These are phyloP conservation scores for Anser brachyrhynchus DNA, from an alignment of 2,113 vertebrate genomes.

Conservation along the genomic window DNA sequence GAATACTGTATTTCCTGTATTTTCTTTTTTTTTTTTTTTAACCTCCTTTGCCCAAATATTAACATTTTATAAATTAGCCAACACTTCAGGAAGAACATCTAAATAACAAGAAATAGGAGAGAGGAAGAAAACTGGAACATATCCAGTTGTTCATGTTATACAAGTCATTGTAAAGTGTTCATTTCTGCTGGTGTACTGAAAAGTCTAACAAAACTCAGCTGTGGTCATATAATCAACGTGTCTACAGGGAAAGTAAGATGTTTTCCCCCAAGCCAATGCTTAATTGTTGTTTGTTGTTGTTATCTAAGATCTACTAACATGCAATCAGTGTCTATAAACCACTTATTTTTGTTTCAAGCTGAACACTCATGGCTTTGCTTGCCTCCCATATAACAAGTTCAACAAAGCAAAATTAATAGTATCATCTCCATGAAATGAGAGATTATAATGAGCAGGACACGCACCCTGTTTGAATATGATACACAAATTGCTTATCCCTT, in stretches of 20 bases:
- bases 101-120: neutral
- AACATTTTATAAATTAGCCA: neutral
- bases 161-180: neutral
- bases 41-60: neutral
- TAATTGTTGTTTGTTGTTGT: neutral
- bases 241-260: neutral
- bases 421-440: neutral
- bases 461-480: neutral
- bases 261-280: neutral
- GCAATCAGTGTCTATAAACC: neutral
- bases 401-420: neutral
- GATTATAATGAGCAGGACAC: neutral
- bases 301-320: neutral
- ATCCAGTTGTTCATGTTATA: neutral
- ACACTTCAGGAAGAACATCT: neutral
- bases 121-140: neutral
- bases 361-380: neutral
- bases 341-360: neutral
- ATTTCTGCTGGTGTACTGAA: neutral
- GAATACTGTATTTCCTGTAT: neutral
- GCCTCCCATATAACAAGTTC: neutral
- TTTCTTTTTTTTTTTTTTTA: neutral
- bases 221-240: neutral
- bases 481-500: neutral
- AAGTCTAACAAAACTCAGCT: neutral